A percentile compares a stretch with the other conserved stretches of the same genome.
phyloP scores from a whole-genome alignment of 1,140 invertebrate species.

The Metopolophium dirhodum region DNA sequence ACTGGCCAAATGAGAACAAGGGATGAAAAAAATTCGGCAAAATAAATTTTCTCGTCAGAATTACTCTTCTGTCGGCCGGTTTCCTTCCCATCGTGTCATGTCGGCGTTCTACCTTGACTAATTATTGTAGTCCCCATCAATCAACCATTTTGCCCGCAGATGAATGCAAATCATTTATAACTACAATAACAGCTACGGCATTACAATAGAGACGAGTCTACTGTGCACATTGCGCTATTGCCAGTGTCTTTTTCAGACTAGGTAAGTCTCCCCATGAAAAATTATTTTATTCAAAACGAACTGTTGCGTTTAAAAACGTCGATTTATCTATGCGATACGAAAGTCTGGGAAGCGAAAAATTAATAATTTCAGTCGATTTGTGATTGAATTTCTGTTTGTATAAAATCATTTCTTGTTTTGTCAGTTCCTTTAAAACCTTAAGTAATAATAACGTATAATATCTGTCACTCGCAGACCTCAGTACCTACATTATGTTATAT shows the following conservation, averaged over 20 bases:
- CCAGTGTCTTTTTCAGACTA: neutral
- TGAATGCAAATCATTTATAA: conserved; percentile 40
- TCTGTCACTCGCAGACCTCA: too few relatives aligned
- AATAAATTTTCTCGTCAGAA: conserved; percentile 18
- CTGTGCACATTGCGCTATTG: neutral
- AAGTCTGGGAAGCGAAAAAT: neutral
- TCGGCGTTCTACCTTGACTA: conserved; percentile 7
- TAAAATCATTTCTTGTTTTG: neutral
- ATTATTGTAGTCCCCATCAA: conserved; percentile 53
- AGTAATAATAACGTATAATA: neutral
- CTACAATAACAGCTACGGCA: conserved; percentile 28
- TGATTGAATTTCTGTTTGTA: neutral
- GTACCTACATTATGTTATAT: too few relatives aligned
- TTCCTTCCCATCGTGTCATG: conserved; percentile 27
- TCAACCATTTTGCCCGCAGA: conserved; percentile 21
- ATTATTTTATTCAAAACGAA: neutral
- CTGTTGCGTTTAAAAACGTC: neutral
- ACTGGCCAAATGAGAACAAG: neutral
- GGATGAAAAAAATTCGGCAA: neutral
- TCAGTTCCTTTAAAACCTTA: neutral
- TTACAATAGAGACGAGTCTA: conserved; percentile 19
- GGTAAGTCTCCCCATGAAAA: neutral
- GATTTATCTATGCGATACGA: neutral
- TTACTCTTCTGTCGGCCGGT: neutral
- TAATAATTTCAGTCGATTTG: neutral